Evolutionary conservation across 2,888 invertebrate genomes (phyloP), one percentile per base, ranked within the genome.

Genomic region (Heliconius hortense): DNA sequence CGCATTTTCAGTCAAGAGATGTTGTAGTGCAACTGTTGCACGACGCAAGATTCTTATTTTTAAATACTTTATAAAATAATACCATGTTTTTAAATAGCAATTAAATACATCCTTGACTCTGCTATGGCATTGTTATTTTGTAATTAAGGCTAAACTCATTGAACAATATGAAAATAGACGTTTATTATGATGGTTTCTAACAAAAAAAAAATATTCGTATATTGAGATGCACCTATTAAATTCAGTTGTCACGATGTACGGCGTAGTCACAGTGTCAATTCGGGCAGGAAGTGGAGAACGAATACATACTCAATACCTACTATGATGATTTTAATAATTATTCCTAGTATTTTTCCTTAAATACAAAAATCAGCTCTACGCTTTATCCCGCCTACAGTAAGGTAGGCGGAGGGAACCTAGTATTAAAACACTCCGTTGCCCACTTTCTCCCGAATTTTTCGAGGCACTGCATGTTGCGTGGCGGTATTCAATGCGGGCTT

Each of bases 81-180:
- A 13, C 26, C 15, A 28, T 48, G 48, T 68, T 48, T 68, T 68
- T 48, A 64, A 64, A 64, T 64, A 64, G 35, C 35, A 64, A 64
- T 64, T 39, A 35, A 13, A 64, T 11, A n/a, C 28, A 39, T 64
- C 64, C 64, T 35, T 64, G 64, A 64, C 35, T 64, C 64, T 64
- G 64, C n/a, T n/a, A 64, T 35, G 28, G 21, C 21, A 63, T 18
- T 63, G 31, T 31, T 28, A 31, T 63, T 56, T 56, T 56, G n/a
- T 56, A 60, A 60, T 60, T 60, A 60, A 15, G 15, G 13, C 35
- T 64, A 64, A 64, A 5, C n/a, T 64, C 35, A 64, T 5, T n/a
- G 13, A 39, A 64, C 3, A 39, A 13, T 64, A 5, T 39, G n/a
- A 39, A 39, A 64, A n/a, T n/a, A 13, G n/a, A 64, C 11, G n/a